These are phyloP conservation scores for Tillus elongatus DNA, from an alignment of 2,888 invertebrate species.

Conservation along the genomic window DNA sequence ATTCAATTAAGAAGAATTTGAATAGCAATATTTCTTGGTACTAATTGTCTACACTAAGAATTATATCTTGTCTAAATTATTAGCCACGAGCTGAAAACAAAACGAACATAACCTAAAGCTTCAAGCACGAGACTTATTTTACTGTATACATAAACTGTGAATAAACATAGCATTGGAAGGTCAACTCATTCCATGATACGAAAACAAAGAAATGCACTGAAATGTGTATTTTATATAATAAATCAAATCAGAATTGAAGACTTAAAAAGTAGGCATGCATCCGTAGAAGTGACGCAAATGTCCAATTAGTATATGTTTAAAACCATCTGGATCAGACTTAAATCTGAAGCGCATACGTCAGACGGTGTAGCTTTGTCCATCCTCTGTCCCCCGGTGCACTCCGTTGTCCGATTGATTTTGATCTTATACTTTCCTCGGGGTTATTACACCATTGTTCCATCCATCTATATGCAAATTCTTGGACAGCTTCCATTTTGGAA, in stretches of 20 bases:
- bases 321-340: conserved; percentile 37
- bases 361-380: conserved; percentile 19
- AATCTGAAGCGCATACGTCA: conserved; percentile 30
- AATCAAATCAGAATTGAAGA: conserved; percentile 36
- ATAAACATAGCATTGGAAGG: no score
- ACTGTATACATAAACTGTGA: no score
- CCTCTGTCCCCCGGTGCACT: conserved; percentile 27
- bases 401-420: conserved; percentile 37
- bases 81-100: no score
- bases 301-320: conserved; percentile 42
- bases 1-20: no score
- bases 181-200: conserved; percentile 12
- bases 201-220: conserved; percentile 27
- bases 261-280: conserved; percentile 35
- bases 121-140: no score
- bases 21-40: no score
- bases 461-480: conserved; percentile 33
- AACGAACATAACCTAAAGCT: no score
- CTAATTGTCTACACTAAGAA: no score
- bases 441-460: conserved; percentile 36
- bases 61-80: no score
- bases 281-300: conserved; percentile 37
- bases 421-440: conserved; percentile 30
- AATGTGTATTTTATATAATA: conserved; percentile 29
- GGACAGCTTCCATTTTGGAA: no score